phyloP scores from a whole-genome alignment of 2,113 vertebrate genomes.

The Taurulus bubalis region DNA sequence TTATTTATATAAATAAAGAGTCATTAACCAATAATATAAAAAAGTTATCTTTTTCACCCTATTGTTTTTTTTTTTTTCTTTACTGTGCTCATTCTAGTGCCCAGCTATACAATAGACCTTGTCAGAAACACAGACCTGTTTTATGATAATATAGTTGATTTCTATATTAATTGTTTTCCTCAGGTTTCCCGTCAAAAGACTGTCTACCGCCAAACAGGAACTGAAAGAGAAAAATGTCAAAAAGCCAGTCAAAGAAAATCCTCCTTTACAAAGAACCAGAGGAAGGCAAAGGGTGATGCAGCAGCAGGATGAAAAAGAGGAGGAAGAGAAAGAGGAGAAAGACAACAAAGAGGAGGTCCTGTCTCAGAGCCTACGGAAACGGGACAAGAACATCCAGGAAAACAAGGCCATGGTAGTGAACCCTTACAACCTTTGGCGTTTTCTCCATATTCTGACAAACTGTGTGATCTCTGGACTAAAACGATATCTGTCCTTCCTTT shows the following conservation, averaged over 20 bases:
- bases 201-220: conserved; percentile 61
- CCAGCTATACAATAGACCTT: neutral
- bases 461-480: neutral
- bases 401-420: conserved; percentile 94
- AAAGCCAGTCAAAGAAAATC: conserved; percentile 31
- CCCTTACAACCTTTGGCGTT: neutral
- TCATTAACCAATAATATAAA: neutral
- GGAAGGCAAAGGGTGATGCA: conserved; percentile 32
- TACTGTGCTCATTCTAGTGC: neutral
- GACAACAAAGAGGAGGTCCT: conserved; percentile 73
- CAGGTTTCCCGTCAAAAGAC: conserved; percentile 90
- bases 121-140: neutral
- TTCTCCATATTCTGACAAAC: neutral
- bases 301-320: neutral
- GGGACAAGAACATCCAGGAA: conserved; percentile 95
- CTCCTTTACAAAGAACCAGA: conserved; percentile 36
- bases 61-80: neutral
- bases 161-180: neutral
- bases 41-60: neutral
- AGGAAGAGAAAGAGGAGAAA: conserved; percentile 48
- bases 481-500: neutral
- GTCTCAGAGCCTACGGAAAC: conserved; percentile 84
- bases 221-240: conserved; percentile 29
- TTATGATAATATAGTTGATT: neutral
- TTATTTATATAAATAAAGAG: neutral